Evolutionary conservation across 92 coral and sea anemone genomes (phyloP).

Genomic region (Ricordea florida): DNA sequence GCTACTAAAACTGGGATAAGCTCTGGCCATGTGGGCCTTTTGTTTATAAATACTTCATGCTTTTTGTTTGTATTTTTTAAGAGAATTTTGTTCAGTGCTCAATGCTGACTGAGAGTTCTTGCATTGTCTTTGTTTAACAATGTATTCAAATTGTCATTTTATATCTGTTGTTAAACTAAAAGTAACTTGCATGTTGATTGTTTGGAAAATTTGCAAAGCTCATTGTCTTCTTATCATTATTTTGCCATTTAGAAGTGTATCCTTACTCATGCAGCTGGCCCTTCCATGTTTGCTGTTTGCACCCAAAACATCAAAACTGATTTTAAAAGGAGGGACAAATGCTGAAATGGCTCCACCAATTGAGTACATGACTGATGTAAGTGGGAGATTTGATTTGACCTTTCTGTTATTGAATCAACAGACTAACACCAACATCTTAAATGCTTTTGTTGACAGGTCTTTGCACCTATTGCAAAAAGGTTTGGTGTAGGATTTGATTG

Average conservation of each 20-base stretch:
- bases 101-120: no score
- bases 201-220: no score
- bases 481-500: slow-evolving; percentile 87
- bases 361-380: slow-evolving; percentile 94
- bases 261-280: slow-evolving; percentile 89
- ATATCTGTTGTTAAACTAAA: no score
- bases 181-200: no score
- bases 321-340: slow-evolving; percentile 91
- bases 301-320: slow-evolving; percentile 63
- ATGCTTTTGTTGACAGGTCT: slow-evolving; percentile 47
- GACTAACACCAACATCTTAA: background rate
- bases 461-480: slow-evolving; percentile 77
- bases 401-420: background rate
- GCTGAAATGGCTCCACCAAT: slow-evolving; percentile 98
- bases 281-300: slow-evolving; percentile 93
- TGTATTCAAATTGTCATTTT: no score
- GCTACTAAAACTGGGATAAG: no score
- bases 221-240: no score
- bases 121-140: no score
- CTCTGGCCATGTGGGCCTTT: no score
- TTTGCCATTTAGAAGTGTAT: slow-evolving; percentile 69
- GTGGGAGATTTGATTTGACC: background rate
- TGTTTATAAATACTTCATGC: no score
- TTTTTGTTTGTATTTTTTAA: no score
- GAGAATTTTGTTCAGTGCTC: no score